Conservation (phyloP, 2,888 invertebrate genomes). For the Axea sp. region DNA sequence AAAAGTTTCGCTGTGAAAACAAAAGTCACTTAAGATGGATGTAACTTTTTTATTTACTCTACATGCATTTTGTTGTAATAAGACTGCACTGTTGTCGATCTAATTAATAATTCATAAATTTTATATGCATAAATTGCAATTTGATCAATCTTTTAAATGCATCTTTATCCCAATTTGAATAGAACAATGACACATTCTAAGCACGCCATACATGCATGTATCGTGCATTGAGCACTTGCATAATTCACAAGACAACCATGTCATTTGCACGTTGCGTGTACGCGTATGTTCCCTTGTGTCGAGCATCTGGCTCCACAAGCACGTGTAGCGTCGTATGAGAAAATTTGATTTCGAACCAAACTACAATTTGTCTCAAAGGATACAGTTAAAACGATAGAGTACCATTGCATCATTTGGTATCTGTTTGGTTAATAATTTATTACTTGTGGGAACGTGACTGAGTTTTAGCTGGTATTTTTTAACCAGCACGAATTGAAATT, state of each 20-base stretch:
- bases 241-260: constrained; percentile 59
- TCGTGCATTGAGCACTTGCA: constrained; percentile 55
- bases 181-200: constrained; percentile 27
- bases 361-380: constrained; percentile 33
- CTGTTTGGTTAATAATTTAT: not conserved
- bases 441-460: not conserved
- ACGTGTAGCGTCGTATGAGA: constrained; percentile 42
- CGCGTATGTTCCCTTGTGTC: constrained; percentile 53
- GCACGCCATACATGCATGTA: constrained; percentile 36
- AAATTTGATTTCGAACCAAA: constrained; percentile 52
- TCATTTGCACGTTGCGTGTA: constrained; percentile 58
- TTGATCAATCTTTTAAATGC: too few species aligned
- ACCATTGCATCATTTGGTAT: constrained; percentile 9
- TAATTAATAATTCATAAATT: too few species aligned
- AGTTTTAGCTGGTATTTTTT: too few species aligned
- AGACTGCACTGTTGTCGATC: too few species aligned
- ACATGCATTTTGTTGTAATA: too few species aligned
- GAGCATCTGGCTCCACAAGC: constrained; percentile 43
- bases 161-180: constrained; percentile 23
- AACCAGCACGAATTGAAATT: too few species aligned
- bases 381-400: too few species aligned
- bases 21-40: too few species aligned
- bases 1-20: too few species aligned
- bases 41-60: too few species aligned
- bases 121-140: too few species aligned